Percentiles rank a stretch among this genome's conserved stretches.
Conservation (phyloP, 35 echinoderm and acorn worm species). For the Ophioderma brevispina region DNA sequence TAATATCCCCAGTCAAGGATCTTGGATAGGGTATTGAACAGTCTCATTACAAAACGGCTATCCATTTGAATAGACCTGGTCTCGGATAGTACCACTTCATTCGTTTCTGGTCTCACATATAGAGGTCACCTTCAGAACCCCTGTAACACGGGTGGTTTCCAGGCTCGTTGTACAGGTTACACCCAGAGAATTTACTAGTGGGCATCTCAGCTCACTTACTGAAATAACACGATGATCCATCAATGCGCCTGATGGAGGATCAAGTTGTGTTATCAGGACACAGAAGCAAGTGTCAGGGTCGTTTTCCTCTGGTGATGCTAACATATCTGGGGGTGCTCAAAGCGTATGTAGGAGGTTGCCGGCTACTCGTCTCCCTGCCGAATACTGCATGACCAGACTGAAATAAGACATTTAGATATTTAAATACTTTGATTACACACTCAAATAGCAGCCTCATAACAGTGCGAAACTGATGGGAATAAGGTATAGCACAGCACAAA, state of each 20-base stretch:
- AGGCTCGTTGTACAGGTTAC: too few relatives aligned
- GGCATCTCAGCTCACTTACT: too few relatives aligned
- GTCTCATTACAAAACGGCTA: too few relatives aligned
- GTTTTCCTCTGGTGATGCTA: conserved; percentile 44
- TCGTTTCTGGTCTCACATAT: too few relatives aligned
- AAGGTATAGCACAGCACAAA: neutral
- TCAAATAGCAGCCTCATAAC: neutral
- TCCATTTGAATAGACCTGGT: too few relatives aligned
- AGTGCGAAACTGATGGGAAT: neutral
- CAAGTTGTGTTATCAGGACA: conserved; percentile 63
- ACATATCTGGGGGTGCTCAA: conserved; percentile 47
- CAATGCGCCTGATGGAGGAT: conserved; percentile 75
- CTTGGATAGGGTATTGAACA: too few relatives aligned
- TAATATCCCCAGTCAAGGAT: too few relatives aligned
- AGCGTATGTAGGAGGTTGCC: conserved; percentile 51
- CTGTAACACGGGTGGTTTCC: too few relatives aligned
- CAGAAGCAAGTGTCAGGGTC: conserved; percentile 91
- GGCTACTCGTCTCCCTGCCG: conserved; percentile 50
- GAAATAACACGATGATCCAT: conserved; percentile 76
- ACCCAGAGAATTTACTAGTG: too few relatives aligned
- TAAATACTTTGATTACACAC: neutral
- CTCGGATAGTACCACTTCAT: too few relatives aligned
- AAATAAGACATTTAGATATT: neutral
- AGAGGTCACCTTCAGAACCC: too few relatives aligned
- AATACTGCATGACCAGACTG: conserved; percentile 57